Evolutionary conservation across 1,140 invertebrate species (phyloP).

Genomic region (Adelges cooleyi): DNA sequence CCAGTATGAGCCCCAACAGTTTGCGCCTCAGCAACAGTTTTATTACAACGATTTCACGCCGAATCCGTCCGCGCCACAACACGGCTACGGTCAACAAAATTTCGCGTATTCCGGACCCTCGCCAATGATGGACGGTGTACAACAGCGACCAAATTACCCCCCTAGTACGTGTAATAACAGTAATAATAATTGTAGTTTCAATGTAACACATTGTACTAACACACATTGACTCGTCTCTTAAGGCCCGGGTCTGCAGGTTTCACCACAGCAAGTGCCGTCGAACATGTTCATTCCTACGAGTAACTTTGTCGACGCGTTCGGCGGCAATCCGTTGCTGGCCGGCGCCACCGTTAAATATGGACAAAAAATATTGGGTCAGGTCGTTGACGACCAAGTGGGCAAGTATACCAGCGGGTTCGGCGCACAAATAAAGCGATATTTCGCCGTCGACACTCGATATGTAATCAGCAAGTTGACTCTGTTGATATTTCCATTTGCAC

Average conservation of each 20-base stretch:
- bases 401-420: constrained; percentile 9
- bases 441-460: constrained; percentile 95
- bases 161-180: neutral
- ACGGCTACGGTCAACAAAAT: neutral
- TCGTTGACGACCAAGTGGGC: constrained; percentile 3
- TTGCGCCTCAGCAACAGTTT: neutral
- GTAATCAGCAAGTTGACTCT: constrained; percentile 82
- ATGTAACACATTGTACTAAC: no score
- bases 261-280: neutral
- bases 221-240: no score
- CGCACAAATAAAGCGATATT: constrained; percentile 83
- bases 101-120: neutral
- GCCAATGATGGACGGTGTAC: neutral
- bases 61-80: neutral
- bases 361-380: constrained; percentile 12
- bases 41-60: constrained; percentile 2
- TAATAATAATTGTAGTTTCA: no score
- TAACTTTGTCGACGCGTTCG: constrained; percentile 10
- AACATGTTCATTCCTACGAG: constrained; percentile 31
- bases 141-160: neutral
- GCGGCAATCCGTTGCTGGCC: neutral
- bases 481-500: constrained; percentile 87
- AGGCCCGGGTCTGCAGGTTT: neutral
- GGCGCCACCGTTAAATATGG: constrained; percentile 9
- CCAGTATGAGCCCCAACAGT: neutral